A percentile compares a stretch with the other conserved stretches of the same genome.
Evolutionary conservation across 2,113 vertebrate genomes (phyloP).

Genomic region (Cryptomyrus ogoouensis): DNA sequence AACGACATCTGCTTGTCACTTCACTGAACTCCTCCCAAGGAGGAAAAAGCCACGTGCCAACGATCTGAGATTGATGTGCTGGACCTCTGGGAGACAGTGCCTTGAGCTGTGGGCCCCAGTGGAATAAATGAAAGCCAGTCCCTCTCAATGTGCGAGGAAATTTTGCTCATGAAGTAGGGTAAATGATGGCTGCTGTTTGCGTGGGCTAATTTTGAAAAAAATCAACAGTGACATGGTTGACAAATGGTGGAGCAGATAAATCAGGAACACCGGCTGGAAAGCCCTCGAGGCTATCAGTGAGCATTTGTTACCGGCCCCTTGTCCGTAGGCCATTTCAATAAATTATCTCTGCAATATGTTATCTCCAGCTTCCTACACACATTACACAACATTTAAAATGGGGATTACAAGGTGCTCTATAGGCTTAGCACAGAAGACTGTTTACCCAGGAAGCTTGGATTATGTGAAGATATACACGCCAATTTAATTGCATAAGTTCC

Average conservation of each 20-base stretch:
- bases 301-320: background rate
- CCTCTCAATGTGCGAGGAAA: background rate
- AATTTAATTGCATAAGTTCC: background rate
- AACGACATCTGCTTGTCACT: background rate
- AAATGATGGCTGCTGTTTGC: background rate
- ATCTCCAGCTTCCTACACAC: background rate
- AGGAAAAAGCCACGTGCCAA: background rate
- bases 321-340: background rate
- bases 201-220: background rate
- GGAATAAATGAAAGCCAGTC: background rate
- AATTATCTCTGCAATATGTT: constrained; percentile 3
- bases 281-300: constrained; percentile 1
- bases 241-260: background rate
- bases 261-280: background rate
- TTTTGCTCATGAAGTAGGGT: background rate
- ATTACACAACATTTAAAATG: background rate
- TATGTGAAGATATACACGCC: background rate
- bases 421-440: background rate
- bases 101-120: background rate
- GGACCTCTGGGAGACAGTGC: background rate
- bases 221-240: constrained; percentile 3
- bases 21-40: background rate
- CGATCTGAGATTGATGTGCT: background rate
- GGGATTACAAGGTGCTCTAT: background rate
- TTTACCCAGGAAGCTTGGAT: background rate